Conservation (phyloP, 2,797 vertebrate genomes). For the Hemibagrus guttatus region DNA sequence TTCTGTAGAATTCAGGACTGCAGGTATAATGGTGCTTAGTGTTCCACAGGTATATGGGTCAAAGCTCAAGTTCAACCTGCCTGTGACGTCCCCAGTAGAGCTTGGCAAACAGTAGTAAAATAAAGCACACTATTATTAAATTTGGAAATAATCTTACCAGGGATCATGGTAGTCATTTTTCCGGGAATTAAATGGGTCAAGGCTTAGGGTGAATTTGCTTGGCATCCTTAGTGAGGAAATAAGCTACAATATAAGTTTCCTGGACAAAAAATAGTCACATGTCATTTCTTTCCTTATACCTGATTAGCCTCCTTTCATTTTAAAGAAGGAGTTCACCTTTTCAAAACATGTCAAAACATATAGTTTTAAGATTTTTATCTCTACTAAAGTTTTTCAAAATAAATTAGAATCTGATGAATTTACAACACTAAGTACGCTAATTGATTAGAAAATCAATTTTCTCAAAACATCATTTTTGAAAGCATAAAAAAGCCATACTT, state of each 20-base stretch:
- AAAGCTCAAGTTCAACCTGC: constrained; percentile 4
- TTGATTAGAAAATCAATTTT: not conserved
- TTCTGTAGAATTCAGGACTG: not conserved
- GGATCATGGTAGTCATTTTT: not conserved
- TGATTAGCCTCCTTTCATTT: not conserved
- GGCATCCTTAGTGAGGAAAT: not conserved
- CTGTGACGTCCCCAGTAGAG: not conserved
- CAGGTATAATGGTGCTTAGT: not conserved
- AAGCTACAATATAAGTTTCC: not conserved
- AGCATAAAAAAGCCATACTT: not conserved
- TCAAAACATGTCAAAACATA: not conserved
- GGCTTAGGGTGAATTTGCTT: not conserved
- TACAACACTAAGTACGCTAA: not conserved
- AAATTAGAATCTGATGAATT: not conserved
- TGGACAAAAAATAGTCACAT: not conserved
- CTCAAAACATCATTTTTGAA: not conserved
- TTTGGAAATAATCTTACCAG: not conserved
- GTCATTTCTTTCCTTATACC: too few species aligned
- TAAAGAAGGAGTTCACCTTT: not conserved
- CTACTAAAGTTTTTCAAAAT: not conserved
- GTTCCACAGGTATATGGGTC: not conserved
- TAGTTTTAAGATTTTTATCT: not conserved
- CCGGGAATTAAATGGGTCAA: not conserved
- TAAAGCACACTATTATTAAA: constrained; percentile 1
- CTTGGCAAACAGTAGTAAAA: not conserved